Conservation (phyloP, 2,113 vertebrate genomes). For the Atherinomorus stipes region DNA sequence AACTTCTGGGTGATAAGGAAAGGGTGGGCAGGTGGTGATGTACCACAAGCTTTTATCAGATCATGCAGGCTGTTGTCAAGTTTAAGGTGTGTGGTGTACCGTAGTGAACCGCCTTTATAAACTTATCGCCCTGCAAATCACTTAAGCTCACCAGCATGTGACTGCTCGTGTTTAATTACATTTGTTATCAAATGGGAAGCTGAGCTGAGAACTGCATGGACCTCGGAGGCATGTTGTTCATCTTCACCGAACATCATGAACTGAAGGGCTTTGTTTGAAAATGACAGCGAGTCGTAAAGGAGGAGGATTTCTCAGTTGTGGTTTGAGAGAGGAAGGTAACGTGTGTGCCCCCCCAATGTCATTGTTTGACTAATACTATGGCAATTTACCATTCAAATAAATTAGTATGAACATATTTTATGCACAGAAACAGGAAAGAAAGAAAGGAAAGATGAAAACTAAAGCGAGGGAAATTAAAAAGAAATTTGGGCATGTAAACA, state of each 20-base stretch:
- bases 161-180: background rate
- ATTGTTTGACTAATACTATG: too few species aligned
- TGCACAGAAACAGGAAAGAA: too few species aligned
- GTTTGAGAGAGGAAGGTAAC: background rate
- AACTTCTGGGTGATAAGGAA: slow-evolving; percentile 27
- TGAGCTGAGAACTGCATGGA: background rate
- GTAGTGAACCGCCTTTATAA: slow-evolving; percentile 5
- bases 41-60: slow-evolving; percentile 37
- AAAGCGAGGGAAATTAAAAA: too few species aligned
- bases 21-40: slow-evolving; percentile 48
- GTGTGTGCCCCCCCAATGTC: too few species aligned
- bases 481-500: too few species aligned
- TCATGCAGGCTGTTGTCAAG: slow-evolving; percentile 38
- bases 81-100: background rate
- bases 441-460: too few species aligned
- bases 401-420: too few species aligned
- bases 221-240: background rate
- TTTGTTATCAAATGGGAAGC: slow-evolving; percentile 6
- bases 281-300: background rate
- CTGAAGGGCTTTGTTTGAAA: slow-evolving; percentile 1
- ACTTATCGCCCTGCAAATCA: slow-evolving; percentile 12
- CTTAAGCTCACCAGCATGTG: slow-evolving; percentile 6
- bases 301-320: background rate
- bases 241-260: background rate
- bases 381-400: too few species aligned